These are phyloP conservation scores for Drosophila truncata DNA, from an alignment of 1,140 invertebrate species.

Conservation along the genomic window DNA sequence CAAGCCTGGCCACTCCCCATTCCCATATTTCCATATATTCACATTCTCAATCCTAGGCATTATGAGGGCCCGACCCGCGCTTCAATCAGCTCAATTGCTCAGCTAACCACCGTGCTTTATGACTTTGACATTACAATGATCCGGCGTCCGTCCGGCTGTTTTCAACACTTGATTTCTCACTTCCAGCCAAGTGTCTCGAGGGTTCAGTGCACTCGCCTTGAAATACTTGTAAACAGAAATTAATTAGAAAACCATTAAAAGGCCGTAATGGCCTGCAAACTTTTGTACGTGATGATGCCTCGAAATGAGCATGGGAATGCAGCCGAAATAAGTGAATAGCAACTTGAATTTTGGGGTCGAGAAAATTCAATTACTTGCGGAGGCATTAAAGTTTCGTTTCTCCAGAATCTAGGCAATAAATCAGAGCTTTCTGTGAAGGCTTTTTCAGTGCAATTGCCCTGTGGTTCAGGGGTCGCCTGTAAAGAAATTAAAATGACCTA, in stretches of 20 bases:
- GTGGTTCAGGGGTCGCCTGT: constrained; percentile 14
- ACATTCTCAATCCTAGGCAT: constrained; percentile 14
- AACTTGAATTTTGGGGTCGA: not conserved
- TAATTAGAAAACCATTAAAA: constrained; percentile 80
- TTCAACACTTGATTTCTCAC: constrained; percentile 69
- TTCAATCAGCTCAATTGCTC: constrained; percentile 74
- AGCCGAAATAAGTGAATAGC: constrained; percentile 34
- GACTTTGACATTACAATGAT: constrained; percentile 66
- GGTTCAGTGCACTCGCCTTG: constrained; percentile 72
- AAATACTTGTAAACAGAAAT: constrained; percentile 64
- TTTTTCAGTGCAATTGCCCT: constrained; percentile 3
- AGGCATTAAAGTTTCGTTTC: constrained; percentile 10
- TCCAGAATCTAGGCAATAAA: constrained; percentile 32
- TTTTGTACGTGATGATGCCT: constrained; percentile 50
- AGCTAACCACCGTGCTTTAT: constrained; percentile 55
- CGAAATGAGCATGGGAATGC: constrained; percentile 53
- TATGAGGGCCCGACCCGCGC: constrained; percentile 65
- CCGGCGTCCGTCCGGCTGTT: constrained; percentile 14
- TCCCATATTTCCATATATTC: constrained; percentile 1
- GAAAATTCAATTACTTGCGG: constrained; percentile 51
- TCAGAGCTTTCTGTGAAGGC: constrained; percentile 29
- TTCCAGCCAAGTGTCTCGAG: constrained; percentile 5
- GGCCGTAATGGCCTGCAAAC: constrained; percentile 38
- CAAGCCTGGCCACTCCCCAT: constrained; percentile 11
- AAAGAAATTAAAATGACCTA: constrained; percentile 9